Base-by-base conservation (phyloP, 2,797 vertebrate species). In the Hylomyscus alleni region DNA sequence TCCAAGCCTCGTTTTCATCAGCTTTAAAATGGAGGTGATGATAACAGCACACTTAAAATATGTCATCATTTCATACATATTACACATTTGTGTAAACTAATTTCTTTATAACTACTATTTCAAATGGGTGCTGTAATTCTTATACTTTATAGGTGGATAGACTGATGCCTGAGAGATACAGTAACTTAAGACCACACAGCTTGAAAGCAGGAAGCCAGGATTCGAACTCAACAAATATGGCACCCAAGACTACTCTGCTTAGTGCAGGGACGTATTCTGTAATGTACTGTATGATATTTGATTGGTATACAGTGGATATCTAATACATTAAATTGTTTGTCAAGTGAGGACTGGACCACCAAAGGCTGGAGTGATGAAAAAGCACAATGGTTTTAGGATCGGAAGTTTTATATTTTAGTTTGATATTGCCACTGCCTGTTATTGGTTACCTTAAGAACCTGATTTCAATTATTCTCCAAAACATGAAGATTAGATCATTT, bases 261-360 rank as follows among this genome's bases (percentile, higher is more conserved):
- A 52, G 31, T 78, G 29, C 6, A 91, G n/a, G 24, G 47, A 24
- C 6, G 82, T 2, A 8, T 19, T 29, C n/a, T 84, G 6, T 86
- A 37, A 50, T 76, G 1, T 50, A n/a, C 76, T 76, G 1, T 52
- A 75, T 82, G 24, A 22, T 81, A 84, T 89, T 56, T 93, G 40
- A 50, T 24, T 65, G n/a, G 56, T 56, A 54, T 12, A 89, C 1
- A 54, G 29, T 77, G 44, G 34, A 24, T 92, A 17, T 19, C 54
- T 91, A 69, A n/a, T 84, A 95, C 81, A 60, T 50, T 84, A 92
- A 90, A 47, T n/a, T 77, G 89, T 50, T 93, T 5, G 85, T 93
- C 26, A 40, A 58, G 94, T 89, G 44, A 31, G 37, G 13, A 20
- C 54, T 90, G 67, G 56, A 84, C 6, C 22, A 58, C 52, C 20